Evolutionary conservation across 2,797 vertebrate genomes (phyloP), one percentile per base, ranked within the genome.

Genomic region (Protosalanx chinensis): DNA sequence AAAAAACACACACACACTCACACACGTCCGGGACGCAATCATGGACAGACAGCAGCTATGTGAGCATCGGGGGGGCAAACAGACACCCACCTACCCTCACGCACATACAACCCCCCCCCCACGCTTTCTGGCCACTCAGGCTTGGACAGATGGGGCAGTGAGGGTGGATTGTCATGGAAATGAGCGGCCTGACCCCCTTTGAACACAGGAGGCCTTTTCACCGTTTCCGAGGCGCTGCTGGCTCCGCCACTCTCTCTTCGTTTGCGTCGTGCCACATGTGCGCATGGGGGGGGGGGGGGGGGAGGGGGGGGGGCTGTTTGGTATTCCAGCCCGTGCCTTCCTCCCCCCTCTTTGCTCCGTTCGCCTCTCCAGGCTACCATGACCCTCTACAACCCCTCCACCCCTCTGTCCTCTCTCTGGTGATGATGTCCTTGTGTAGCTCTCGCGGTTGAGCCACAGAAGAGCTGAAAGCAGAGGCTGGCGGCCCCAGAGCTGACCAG

Each of bases 111-210:
- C 58, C 66, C 73, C 73, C 65, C 64, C 64, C 46, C 62, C 30
- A 18, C n/a, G 12, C 6, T 3, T 46, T 6, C 20, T 27, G n/a
- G 12, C 13, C 49, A n/a, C 46, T 68, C 74, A 77, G 71, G 67
- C 67, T 74, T 72, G 75, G 79, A 86, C 84, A 87, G 82, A 87
- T 86, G 83, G 87, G 88, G 74, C 23, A 41, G 72, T 33, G 73
- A 86, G 71, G 67, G 77, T 23, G 69, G 66, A 88, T 87, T 88
- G 81, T 91, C 72, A 88, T 82, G 87, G 87, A 89, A 89, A 92
- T 90, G 82, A 87, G 82, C 74, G 73, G 73, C 20, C 33, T 81
- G 78, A 83, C 85, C 83, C 85, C 83, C 82, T 82, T 74, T 76
- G 75, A 85, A 81, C 66, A 77, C 72, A 46, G 60, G 23, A 27